These are phyloP conservation scores for Peromyscus maniculatus DNA, from an alignment of 2,113 vertebrate species.

Conservation along the genomic window DNA sequence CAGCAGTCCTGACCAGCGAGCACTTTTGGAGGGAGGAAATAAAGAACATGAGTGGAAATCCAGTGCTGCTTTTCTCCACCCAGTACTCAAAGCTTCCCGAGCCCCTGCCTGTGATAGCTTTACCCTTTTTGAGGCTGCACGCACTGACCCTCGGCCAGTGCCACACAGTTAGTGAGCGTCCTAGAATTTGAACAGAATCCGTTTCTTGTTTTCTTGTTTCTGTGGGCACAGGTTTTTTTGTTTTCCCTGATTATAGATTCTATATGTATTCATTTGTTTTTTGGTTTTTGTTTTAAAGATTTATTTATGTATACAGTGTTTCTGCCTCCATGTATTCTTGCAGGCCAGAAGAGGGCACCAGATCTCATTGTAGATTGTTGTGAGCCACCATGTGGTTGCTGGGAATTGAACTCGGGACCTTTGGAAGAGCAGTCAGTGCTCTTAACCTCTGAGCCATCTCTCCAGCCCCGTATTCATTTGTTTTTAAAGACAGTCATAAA, in stretches of 20 bases:
- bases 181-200: neutral
- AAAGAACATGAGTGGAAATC: fast-evolving
- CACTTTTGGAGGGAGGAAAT: neutral
- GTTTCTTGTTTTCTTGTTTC: slow-evolving; percentile 27
- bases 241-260: neutral
- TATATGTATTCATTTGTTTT: neutral
- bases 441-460: too few relatives aligned
- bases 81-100: neutral
- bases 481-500: neutral
- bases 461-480: too few relatives aligned
- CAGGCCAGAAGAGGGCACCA: too few relatives aligned
- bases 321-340: too few relatives aligned
- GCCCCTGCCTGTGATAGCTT: neutral
- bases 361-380: too few relatives aligned
- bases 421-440: too few relatives aligned
- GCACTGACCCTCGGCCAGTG: fast-evolving
- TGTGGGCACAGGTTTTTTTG: neutral
- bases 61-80: neutral
- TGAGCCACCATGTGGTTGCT: too few relatives aligned
- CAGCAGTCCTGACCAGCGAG: neutral
- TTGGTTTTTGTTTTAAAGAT: too few relatives aligned
- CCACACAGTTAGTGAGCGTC: neutral
- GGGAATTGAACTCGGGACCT: too few relatives aligned
- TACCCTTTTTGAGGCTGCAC: neutral
- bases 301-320: neutral